Evolutionary conservation across 2,113 vertebrate genomes (phyloP), one percentile per base, ranked within the genome.

Genomic region (Myodes glareolus): DNA sequence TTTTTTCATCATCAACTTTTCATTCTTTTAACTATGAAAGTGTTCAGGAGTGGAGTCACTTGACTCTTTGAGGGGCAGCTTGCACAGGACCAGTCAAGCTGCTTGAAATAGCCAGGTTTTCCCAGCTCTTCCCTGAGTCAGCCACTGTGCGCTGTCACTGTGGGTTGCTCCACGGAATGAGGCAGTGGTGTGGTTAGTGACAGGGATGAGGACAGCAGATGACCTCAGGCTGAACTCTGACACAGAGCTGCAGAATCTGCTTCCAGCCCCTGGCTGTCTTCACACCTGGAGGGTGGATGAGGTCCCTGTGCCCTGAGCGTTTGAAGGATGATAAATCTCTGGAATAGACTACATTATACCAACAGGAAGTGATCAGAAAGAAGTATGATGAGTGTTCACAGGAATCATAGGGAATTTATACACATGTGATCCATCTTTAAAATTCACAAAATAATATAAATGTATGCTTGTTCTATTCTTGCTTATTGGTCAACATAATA

Each of bases 41-140:
- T 47, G 10, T 81, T 97, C 73, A 68, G 50, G 82, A 94, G 19
- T 45, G 80, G 92, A 65, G 31, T 75, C 31, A 45, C 29, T 50
- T 76, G 70, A 58, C 47, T 81, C 31, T 77, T 76, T 88, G 5
- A 68, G 58, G 42, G n/a, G 1, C 36, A 5, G 9, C n/a, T 94
- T 89, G 29, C 67, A 33, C n/a, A 33, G 58, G 7, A 88, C 77
- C n/a, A 9, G 7, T 85, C 45, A 42, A 86, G 39, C 29, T 87
- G 27, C 17, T 16, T 25, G 70, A 78, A 85, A 36, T 75, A 90
- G 14, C 7, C 19, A 75, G 31, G 39, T 25, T 92, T 94, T 80
- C 16, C 36, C 23, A 75, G 10, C 5, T 36, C 31, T 85, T 23
- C 80, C 29, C 68, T 89, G 50, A 58, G 14, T 4, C 1, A 36